These are phyloP conservation scores for Melanotaenia nigrans DNA, from an alignment of 2,797 vertebrate genomes.

Conservation along the genomic window DNA sequence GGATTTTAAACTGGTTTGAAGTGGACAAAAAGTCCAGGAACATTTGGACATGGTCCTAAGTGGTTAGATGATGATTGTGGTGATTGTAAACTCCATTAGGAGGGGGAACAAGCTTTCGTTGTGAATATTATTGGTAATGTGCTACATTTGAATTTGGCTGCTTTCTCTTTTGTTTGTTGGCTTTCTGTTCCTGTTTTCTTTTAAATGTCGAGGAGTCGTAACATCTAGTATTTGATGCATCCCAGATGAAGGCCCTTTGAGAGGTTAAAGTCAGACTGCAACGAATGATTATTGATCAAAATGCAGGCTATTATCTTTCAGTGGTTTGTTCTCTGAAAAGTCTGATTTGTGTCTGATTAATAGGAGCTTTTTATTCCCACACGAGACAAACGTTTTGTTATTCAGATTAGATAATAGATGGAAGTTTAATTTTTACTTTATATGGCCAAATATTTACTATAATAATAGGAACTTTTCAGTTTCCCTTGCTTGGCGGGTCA, in stretches of 20 bases:
- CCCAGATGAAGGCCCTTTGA: too few species aligned
- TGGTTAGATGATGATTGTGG: too few species aligned
- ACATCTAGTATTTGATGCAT: background rate
- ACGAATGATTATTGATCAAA: too few species aligned
- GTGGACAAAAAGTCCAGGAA: background rate
- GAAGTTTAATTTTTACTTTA: too few species aligned
- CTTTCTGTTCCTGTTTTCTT: slow-evolving; percentile 4
- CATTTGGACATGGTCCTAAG: background rate
- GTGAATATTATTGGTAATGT: background rate
- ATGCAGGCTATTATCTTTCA: too few species aligned
- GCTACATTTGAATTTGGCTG: background rate
- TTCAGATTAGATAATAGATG: too few species aligned
- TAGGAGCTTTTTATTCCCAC: too few species aligned
- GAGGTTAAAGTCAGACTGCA: too few species aligned
- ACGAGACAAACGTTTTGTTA: too few species aligned
- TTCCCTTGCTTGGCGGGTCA: background rate
- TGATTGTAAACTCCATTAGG: background rate
- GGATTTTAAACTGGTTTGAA: background rate
- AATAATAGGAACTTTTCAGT: background rate
- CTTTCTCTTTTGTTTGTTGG: background rate
- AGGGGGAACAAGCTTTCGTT: background rate
- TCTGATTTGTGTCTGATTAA: too few species aligned
- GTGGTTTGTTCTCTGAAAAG: too few species aligned
- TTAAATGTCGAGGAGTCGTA: background rate
- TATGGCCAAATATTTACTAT: too few species aligned